These are phyloP conservation scores for Pseudoips prasinana DNA, from an alignment of 2,888 invertebrate genomes.

Conservation along the genomic window DNA sequence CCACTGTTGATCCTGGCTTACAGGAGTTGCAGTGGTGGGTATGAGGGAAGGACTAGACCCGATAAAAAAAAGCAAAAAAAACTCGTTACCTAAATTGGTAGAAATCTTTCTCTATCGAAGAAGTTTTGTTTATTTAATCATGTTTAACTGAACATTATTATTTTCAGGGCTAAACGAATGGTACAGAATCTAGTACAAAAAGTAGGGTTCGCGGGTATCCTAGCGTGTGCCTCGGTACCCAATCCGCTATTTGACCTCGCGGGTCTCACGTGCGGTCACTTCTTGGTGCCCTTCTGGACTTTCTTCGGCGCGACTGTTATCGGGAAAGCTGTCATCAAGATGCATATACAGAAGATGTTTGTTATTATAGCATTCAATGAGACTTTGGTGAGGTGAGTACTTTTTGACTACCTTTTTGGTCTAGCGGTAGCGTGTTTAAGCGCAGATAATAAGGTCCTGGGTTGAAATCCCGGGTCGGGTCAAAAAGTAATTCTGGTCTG, in stretches of 20 bases:
- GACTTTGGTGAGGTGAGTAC: slow-evolving; percentile 89
- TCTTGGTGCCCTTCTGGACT: slow-evolving; percentile 99
- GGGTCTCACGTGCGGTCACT: slow-evolving; percentile 99
- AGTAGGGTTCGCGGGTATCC: slow-evolving; percentile 97
- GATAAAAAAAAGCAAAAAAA: too few species aligned
- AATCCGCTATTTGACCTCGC: slow-evolving; percentile 99
- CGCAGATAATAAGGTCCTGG: too few species aligned
- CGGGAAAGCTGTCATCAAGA: slow-evolving; percentile 98
- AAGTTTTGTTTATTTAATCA: too few species aligned
- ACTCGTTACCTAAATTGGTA: too few species aligned
- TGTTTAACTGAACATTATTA: too few species aligned
- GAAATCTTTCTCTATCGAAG: too few species aligned
- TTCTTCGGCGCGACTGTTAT: slow-evolving; percentile 99
- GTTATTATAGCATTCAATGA: slow-evolving; percentile 99
- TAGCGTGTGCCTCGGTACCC: slow-evolving; percentile 98
- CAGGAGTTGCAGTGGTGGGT: too few species aligned
- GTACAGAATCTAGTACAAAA: slow-evolving; percentile 95
- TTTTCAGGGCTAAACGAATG: slow-evolving; percentile 87
- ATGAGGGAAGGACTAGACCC: too few species aligned
- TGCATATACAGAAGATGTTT: slow-evolving; percentile 98
- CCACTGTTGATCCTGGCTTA: too few species aligned
- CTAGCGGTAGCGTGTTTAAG: too few species aligned
- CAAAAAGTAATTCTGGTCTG: too few species aligned
- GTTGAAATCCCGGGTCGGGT: too few species aligned
- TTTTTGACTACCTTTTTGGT: not conserved